phyloP scores from a whole-genome alignment of 2,888 invertebrate species.

The Lasioglossum calceatum region DNA sequence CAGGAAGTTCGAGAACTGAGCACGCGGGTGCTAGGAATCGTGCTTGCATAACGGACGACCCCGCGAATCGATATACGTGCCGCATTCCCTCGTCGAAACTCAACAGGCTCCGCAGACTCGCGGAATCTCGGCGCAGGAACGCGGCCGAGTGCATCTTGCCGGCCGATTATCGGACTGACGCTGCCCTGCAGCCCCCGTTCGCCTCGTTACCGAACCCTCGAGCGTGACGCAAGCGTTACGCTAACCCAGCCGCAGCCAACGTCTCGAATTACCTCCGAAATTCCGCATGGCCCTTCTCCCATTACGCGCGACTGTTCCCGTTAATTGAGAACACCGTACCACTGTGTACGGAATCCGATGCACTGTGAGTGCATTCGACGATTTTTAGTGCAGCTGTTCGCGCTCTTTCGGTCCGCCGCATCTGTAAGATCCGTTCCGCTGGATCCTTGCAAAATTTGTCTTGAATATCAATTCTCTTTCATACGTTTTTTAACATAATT shows the following conservation, averaged over 20 bases:
- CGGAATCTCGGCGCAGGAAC: conserved; percentile 38
- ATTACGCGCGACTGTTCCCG: conserved; percentile 46
- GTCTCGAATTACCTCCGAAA: conserved; percentile 34
- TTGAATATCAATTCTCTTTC: no score
- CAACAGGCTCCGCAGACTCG: conserved; percentile 32
- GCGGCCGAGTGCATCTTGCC: conserved; percentile 53
- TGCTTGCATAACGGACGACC: conserved; percentile 59
- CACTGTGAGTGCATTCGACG: not conserved
- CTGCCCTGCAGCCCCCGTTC: conserved; percentile 48
- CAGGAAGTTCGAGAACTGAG: conserved; percentile 51
- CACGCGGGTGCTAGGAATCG: conserved; percentile 60
- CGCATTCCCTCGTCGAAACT: conserved; percentile 41
- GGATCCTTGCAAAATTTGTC: no score
- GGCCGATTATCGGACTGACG: conserved; percentile 56
- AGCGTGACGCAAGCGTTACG: conserved; percentile 8
- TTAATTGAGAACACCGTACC: conserved; percentile 39
- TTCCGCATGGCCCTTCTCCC: conserved; percentile 40
- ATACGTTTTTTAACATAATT: no score
- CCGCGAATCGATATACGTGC: conserved; percentile 58
- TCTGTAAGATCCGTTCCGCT: no score
- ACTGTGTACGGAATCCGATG: not conserved
- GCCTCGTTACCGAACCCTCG: conserved; percentile 58
- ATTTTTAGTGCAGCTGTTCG: not conserved
- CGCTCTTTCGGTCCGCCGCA: not conserved
- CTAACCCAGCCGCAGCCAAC: conserved; percentile 3